Evolutionary conservation across 2,888 invertebrate genomes (phyloP).

Genomic region (Aethes cnicana): DNA sequence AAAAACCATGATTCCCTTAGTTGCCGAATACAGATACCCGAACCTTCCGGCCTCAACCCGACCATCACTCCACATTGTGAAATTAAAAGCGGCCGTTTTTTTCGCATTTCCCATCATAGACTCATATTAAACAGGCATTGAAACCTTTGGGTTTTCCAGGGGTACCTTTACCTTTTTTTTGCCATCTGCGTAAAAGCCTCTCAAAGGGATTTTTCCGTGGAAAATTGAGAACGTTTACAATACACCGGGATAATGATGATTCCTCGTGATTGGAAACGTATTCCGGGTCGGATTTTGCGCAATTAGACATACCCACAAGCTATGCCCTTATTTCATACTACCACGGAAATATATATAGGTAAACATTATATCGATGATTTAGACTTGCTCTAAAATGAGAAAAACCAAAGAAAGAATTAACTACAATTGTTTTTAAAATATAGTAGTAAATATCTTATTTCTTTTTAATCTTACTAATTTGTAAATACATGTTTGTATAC

Average conservation of each 20-base stretch:
- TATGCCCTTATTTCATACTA: conserved; percentile 10
- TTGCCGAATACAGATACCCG: not conserved
- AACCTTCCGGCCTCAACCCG: not conserved
- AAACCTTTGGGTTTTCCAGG: conserved; percentile 28
- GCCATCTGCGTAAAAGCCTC: conserved; percentile 30
- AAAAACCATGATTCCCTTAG: not conserved
- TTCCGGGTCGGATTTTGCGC: conserved; percentile 14
- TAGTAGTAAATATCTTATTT: too few species aligned
- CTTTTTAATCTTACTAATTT: too few species aligned
- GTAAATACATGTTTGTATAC: too few species aligned
- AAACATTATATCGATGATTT: too few species aligned
- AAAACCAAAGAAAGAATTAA: too few species aligned
- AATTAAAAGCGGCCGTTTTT: conserved; percentile 25
- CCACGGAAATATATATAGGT: too few species aligned
- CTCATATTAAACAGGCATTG: conserved; percentile 30
- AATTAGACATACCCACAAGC: conserved; percentile 28
- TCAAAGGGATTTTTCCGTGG: conserved; percentile 30
- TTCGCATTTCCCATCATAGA: conserved; percentile 28
- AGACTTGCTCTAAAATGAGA: too few species aligned
- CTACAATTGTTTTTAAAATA: too few species aligned
- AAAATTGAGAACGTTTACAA: conserved; percentile 31
- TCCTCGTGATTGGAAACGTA: conserved; percentile 27
- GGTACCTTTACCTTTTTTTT: conserved; percentile 28
- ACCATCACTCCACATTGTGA: conserved; percentile 16
- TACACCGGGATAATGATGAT: conserved; percentile 30